These are phyloP conservation scores for Nyctibius bracteatus DNA, from an alignment of 2,113 vertebrate genomes.

Conservation along the genomic window DNA sequence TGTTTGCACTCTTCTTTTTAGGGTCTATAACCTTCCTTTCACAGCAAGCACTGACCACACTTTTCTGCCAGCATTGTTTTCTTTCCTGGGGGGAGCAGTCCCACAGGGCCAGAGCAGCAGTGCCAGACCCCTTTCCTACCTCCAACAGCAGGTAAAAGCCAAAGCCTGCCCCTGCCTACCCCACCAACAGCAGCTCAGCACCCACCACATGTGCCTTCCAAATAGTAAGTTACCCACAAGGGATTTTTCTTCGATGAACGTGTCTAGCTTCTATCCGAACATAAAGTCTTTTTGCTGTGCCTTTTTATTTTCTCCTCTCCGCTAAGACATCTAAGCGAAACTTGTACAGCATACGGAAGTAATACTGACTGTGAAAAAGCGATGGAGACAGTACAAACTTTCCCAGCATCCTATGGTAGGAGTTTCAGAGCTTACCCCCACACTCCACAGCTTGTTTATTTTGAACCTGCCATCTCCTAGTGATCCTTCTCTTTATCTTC, in stretches of 20 bases:
- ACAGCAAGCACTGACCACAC: fast-evolving
- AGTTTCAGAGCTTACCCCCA: not conserved
- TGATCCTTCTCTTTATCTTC: not conserved
- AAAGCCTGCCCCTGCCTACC: not conserved
- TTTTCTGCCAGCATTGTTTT: not conserved
- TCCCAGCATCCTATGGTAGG: not conserved
- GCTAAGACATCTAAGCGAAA: not conserved
- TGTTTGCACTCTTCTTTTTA: not conserved
- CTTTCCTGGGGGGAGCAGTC: not conserved
- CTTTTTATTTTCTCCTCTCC: not conserved
- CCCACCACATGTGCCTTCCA: fast-evolving
- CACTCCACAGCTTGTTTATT: not conserved
- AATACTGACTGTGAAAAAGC: not conserved
- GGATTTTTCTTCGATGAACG: not conserved
- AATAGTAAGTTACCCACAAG: fast-evolving
- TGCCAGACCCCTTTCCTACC: not conserved
- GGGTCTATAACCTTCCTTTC: not conserved
- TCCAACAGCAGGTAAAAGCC: not conserved
- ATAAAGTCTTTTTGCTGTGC: not conserved
- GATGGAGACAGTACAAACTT: not conserved
- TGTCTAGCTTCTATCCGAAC: not conserved
- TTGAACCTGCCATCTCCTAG: conserved; percentile 2
- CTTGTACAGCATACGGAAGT: not conserved
- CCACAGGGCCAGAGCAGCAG: not conserved
- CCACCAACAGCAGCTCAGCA: not conserved